phyloP scores from a whole-genome alignment of 1,140 invertebrate species.

The Heliconius melpomene region DNA sequence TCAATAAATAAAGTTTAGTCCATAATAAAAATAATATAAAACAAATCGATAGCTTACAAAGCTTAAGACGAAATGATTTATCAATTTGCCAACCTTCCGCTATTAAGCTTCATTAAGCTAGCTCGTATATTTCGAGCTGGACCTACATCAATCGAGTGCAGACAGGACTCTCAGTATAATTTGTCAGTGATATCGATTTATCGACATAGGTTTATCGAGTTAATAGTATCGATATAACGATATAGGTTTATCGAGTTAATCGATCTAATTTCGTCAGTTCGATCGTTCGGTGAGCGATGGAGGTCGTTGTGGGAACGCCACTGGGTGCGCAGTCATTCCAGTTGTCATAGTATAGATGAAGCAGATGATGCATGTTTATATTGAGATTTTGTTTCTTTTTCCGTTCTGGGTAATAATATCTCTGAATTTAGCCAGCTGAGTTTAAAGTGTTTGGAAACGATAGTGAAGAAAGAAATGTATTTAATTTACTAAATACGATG shows the following conservation, averaged over 20 bases:
- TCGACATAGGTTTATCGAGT: conserved; percentile 49
- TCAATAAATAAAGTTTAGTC: too few species aligned
- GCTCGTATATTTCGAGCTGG: conserved; percentile 4
- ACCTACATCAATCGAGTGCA: conserved; percentile 32
- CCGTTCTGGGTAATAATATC: too few species aligned
- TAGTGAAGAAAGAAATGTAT: too few species aligned
- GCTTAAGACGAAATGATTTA: neutral
- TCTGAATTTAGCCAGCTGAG: too few species aligned
- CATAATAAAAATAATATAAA: neutral
- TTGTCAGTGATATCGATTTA: conserved; percentile 49
- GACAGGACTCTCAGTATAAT: conserved; percentile 47
- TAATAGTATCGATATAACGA: conserved; percentile 48
- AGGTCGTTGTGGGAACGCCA: conserved; percentile 73
- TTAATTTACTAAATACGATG: too few species aligned
- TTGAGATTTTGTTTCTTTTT: neutral
- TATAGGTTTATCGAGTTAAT: conserved; percentile 51
- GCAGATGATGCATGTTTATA: conserved; percentile 21
- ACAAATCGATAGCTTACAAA: neutral
- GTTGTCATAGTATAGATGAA: conserved; percentile 48
- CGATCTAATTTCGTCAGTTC: conserved; percentile 55
- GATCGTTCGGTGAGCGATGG: conserved; percentile 67
- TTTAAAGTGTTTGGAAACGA: too few species aligned
- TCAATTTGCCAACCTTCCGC: conserved; percentile 2
- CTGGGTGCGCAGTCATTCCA: conserved; percentile 66
- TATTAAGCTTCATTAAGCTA: conserved; percentile 8